These are phyloP conservation scores for Nomia melanderi DNA, from an alignment of 1,140 invertebrate species.

Conservation along the genomic window DNA sequence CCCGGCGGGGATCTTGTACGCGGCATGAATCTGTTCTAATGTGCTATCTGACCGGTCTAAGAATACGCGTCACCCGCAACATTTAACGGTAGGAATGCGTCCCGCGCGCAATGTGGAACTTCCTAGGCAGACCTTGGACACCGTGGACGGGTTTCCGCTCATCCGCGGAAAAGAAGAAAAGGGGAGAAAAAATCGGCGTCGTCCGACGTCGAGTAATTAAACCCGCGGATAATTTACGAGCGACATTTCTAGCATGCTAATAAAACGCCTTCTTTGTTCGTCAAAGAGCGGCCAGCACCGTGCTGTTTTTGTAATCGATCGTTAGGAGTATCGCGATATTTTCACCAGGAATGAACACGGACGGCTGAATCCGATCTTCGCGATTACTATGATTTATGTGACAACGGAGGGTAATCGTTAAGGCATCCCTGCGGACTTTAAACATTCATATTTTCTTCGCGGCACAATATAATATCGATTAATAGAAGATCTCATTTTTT, in stretches of 20 bases:
- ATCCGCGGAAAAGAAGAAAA: not conserved
- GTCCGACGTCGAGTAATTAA: constrained; percentile 10
- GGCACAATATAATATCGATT: not conserved
- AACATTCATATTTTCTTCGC: not conserved
- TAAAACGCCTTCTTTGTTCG: constrained; percentile 8
- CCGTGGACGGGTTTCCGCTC: constrained; percentile 8
- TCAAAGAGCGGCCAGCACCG: not conserved
- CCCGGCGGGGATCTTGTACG: not conserved
- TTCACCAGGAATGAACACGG: not conserved
- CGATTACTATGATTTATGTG: not conserved
- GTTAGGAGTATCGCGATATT: not conserved
- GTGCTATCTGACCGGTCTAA: constrained; percentile 53
- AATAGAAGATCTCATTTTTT: not conserved
- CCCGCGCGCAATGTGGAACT: constrained; percentile 40
- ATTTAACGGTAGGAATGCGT: constrained; percentile 58
- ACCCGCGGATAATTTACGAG: constrained; percentile 23
- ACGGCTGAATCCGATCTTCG: not conserved
- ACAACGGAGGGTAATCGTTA: not conserved
- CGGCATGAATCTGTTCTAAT: constrained; percentile 38
- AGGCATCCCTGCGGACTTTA: not conserved
- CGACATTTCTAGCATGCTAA: not conserved
- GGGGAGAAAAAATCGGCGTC: constrained; percentile 8
- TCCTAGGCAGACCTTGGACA: constrained; percentile 44
- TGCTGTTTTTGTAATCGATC: not conserved
- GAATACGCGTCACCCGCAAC: constrained; percentile 54